Evolutionary conservation across 2,888 invertebrate species (phyloP).

Genomic region (Lithosia quadra): DNA sequence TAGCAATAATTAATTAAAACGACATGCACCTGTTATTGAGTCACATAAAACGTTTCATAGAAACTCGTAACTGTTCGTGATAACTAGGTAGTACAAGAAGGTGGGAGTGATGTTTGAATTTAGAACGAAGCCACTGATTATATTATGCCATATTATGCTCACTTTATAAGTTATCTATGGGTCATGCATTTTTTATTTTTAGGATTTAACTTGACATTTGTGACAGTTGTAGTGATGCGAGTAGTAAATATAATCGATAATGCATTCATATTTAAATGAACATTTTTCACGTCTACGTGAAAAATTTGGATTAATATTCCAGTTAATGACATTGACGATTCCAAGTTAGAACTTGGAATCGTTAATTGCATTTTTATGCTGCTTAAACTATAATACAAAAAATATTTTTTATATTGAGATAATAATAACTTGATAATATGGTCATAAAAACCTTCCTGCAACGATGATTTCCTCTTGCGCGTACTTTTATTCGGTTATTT

Average conservation of each 20-base stretch:
- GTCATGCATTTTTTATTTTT: too few relatives aligned
- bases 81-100: neutral
- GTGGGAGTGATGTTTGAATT: neutral
- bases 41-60: neutral
- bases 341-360: too few relatives aligned
- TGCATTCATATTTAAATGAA: too few relatives aligned
- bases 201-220: neutral
- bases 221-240: neutral
- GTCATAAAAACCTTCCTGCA: too few relatives aligned
- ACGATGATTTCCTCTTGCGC: neutral
- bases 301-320: too few relatives aligned
- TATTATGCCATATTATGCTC: too few relatives aligned
- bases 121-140: neutral
- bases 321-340: too few relatives aligned
- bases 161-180: neutral
- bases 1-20: slow-evolving; percentile 39
- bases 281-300: too few relatives aligned
- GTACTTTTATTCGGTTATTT: neutral
- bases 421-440: too few relatives aligned
- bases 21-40: slow-evolving; percentile 17
- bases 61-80: slow-evolving; percentile 7
- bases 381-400: too few relatives aligned
- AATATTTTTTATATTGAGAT: too few relatives aligned
- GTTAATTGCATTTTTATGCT: too few relatives aligned
- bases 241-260: neutral